phyloP scores from a whole-genome alignment of 2,888 invertebrate genomes.

The Sceliomorpha sp. region DNA sequence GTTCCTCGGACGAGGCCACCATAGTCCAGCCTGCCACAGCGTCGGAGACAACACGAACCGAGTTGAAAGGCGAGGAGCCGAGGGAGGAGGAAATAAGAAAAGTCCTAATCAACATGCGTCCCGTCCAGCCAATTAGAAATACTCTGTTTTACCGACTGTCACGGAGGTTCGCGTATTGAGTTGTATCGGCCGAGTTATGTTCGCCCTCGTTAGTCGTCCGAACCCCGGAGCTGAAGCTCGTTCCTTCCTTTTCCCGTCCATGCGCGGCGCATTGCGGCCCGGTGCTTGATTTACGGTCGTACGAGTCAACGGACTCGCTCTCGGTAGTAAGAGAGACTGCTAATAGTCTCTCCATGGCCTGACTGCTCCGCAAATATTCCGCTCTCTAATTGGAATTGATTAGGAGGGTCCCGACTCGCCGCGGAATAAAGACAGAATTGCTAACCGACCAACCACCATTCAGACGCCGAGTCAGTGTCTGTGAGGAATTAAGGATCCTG shows the following conservation, averaged over 20 bases:
- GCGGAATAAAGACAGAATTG: slow-evolving; percentile 75
- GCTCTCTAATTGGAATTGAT: slow-evolving; percentile 81
- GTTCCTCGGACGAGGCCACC: slow-evolving; percentile 73
- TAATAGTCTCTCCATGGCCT: slow-evolving; percentile 76
- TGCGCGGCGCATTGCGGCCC: slow-evolving; percentile 60
- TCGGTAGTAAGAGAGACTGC: slow-evolving; percentile 75
- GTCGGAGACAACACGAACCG: slow-evolving; percentile 6
- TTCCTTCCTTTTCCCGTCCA: slow-evolving; percentile 52
- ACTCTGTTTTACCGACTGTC: slow-evolving; percentile 80
- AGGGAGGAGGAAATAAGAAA: slow-evolving; percentile 68
- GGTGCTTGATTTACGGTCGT: slow-evolving; percentile 78
- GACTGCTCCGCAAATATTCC: slow-evolving; percentile 77
- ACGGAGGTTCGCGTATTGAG: slow-evolving; percentile 77
- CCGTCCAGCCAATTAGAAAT: slow-evolving; percentile 79
- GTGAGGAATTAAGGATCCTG: slow-evolving; percentile 31
- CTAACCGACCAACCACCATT: slow-evolving; percentile 59
- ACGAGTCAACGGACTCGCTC: slow-evolving; percentile 68
- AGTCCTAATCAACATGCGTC: slow-evolving; percentile 78
- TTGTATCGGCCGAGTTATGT: slow-evolving; percentile 79
- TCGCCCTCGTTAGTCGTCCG: slow-evolving; percentile 74
- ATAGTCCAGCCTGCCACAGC: slow-evolving; percentile 50
- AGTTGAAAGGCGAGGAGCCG: neutral
- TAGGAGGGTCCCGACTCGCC: slow-evolving; percentile 69
- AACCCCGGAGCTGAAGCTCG: slow-evolving; percentile 27
- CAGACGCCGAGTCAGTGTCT: slow-evolving; percentile 25